Conservation (phyloP, 2,888 invertebrate species). For the Synergus gifuensis region DNA sequence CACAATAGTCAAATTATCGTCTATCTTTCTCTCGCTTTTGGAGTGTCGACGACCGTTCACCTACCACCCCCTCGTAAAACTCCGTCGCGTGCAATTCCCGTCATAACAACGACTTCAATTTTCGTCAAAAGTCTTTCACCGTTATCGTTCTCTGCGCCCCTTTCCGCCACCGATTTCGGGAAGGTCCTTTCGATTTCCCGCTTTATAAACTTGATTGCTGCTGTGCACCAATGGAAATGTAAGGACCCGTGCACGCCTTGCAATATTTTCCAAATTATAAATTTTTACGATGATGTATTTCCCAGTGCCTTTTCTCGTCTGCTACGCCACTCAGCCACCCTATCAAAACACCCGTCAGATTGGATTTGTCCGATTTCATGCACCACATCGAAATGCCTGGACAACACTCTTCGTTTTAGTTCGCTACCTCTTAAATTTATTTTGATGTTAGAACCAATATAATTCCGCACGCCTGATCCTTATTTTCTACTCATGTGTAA, state of each 20-base stretch:
- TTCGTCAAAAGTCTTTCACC: conserved; percentile 75
- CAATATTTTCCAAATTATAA: conserved; percentile 78
- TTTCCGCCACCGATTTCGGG: conserved; percentile 46
- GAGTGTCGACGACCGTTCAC: conserved; percentile 54
- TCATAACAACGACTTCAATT: conserved; percentile 78
- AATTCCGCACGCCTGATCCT: background rate
- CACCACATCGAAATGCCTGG: conserved; percentile 51
- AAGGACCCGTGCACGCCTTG: conserved; percentile 53
- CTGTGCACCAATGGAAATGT: conserved; percentile 60
- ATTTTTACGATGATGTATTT: conserved; percentile 73
- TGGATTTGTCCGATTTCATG: conserved; percentile 75
- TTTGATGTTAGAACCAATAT: background rate
- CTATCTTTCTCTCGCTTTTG: conserved; percentile 42
- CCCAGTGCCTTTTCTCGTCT: conserved; percentile 42
- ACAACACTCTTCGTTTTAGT: conserved; percentile 1
- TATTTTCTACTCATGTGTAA: background rate
- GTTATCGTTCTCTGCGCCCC: conserved; percentile 65
- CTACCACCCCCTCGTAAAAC: conserved; percentile 67
- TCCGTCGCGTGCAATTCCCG: conserved; percentile 75
- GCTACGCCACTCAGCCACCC: conserved; percentile 56
- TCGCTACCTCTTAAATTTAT: background rate
- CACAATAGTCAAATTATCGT: conserved; percentile 25
- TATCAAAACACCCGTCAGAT: conserved; percentile 65
- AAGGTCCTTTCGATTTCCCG: conserved; percentile 75
- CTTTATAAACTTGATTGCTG: conserved; percentile 76